Percentiles rank a stretch among this genome's conserved stretches.
Conservation (phyloP, 2,797 vertebrate genomes). For the Limosa lapponica region DNA sequence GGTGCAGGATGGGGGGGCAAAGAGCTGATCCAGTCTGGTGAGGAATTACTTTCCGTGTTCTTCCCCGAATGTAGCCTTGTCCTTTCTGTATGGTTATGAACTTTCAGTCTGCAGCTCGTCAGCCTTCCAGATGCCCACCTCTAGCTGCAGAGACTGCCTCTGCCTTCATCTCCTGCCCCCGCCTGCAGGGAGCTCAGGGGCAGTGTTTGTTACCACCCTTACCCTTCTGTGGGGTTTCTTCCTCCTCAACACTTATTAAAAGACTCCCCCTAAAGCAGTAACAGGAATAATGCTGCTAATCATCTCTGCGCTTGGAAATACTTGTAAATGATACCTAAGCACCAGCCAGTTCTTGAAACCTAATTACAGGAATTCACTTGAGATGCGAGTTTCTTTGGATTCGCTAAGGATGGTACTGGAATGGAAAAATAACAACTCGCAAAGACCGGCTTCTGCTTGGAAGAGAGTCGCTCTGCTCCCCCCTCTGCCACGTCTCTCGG, state of each 20-base stretch:
- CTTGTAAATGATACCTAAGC: constrained; percentile 6
- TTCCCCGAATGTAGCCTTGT: background rate
- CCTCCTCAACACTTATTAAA: background rate
- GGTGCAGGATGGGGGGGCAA: background rate
- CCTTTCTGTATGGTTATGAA: background rate
- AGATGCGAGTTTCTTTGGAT: background rate
- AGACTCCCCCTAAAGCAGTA: background rate
- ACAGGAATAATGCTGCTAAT: background rate
- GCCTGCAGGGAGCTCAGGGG: background rate
- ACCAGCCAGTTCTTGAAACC: background rate
- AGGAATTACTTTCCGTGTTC: fast-evolving
- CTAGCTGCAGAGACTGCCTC: background rate
- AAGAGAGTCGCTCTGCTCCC: background rate
- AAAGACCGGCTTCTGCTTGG: background rate
- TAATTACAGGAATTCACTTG: background rate
- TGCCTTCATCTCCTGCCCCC: background rate
- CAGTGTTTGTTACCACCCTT: background rate
- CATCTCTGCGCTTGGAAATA: background rate
- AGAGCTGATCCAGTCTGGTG: fast-evolving
- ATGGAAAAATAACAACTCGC: background rate
- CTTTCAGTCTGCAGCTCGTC: background rate
- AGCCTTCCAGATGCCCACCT: fast-evolving
- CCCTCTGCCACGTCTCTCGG: background rate
- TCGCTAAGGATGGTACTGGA: background rate
- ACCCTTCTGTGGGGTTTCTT: background rate